Evolutionary conservation across 2,113 vertebrate genomes (phyloP), one percentile per base, ranked within the genome.

Genomic region (Bagarius yarrelli): DNA sequence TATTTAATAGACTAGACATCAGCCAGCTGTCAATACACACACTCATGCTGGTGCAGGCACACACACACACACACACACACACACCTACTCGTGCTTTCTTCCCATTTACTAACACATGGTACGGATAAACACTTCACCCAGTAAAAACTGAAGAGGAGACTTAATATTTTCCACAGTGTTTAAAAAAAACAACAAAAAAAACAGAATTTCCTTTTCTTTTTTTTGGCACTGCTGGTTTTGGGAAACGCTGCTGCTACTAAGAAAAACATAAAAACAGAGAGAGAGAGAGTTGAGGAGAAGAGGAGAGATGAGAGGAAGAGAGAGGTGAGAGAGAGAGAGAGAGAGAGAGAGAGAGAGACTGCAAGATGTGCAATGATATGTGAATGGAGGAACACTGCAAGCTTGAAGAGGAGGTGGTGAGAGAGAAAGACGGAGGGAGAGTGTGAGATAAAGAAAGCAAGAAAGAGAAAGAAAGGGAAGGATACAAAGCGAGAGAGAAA

Each of bases 141-240:
- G 47, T 71, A 80, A 72, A n/a, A 80, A 61, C 13, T 56, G 55
- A 52, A 52, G 67, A 59, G 55, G 6, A 66, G 32, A 72, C 67
- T 80, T 80, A 80, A 80, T 72, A 61, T 78, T 78, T 78, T 78
- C 76, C 76, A 67, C 32, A 69, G 73, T 2, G 1, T 32, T 23
- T 47, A 77, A 74, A 59, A 81, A 84, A 84, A 44, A n/a, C n/a
- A n/a, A n/a, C n/a, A n/a, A 77, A 74, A 59, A 81, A 84, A 84
- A 44, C 25, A 74, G 64, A 73, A 32, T 72, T 14, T 53, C 5
- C 21, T 32, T 72, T 34, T 52, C 5, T 47, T 47, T 27, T 64
- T 16, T 40, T 56, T 23, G n/a, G 76, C 56, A 72, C 25, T 14
- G 36, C 27, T n/a, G 75, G 25, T 73, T 66, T 67, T 25, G 53